Evolutionary conservation across 2,888 invertebrate species (phyloP), one percentile per base, ranked within the genome.

Genomic region (Alloplasta piceator): DNA sequence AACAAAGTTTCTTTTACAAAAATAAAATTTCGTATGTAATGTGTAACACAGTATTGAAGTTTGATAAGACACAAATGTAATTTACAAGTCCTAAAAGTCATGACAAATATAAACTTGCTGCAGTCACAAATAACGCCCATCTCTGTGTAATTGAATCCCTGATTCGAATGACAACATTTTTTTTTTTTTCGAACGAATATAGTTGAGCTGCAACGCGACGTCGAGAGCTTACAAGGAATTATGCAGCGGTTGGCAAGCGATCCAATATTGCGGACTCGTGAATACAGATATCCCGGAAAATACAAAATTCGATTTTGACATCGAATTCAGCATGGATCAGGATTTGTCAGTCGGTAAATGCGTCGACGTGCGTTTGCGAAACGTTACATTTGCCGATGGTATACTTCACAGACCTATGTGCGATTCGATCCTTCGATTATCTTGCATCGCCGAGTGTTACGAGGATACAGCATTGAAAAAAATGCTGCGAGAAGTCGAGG

Each of bases 201-300:
- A 95, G 93, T 92, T 95, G 90, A 93, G 93, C 50, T 95, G 95
- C 68, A 66, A 86, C 26, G 83, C 84, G 5, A 82, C 83, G 6
- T 73, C 75, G 6, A 50, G 67, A 5, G 70, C 75, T 10, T 88
- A 88, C 48, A 38, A 77, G 0, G 85, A 89, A 82, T 50, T 90
- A 5, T 90, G 91, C 71, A 73, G 55, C 7, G 73, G 83, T 26
- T 89, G 88, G 89, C 56, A 83, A 12, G 83, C 83, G 1, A 41
- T 52, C 7, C 75, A 86, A 39, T 90, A 85, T 72, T 90, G 89
- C 80, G 55, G 71, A 6, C 43, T 66, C n/a, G 46, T n/a, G 1
- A 68, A 86, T 46, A 68, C 83, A 6, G 86, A 64, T 36, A 9
- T 74, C 41, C 66, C 80, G 10, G 7, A 56, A 46, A 64, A 68